Evolutionary conservation across 2,113 vertebrate species (phyloP), one percentile per base, ranked within the genome.

Genomic region (Apodemus sylvaticus): DNA sequence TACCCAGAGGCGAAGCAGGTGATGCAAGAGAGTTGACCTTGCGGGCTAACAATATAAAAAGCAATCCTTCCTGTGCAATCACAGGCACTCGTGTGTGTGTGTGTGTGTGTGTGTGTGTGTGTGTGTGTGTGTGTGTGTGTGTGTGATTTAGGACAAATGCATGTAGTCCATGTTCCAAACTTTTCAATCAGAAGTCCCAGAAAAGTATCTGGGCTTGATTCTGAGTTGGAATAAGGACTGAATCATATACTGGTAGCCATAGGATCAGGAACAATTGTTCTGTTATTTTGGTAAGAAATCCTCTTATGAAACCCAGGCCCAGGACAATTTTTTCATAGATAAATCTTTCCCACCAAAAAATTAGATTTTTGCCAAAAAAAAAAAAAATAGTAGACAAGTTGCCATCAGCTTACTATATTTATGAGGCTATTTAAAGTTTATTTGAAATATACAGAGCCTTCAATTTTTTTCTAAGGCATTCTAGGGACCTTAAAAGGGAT

Each of bases 301-400:
- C 92, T 93, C 94, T 83, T 95, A 85, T 85, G 83, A 98, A 97
- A 97, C 70, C 85, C 66, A 68, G 13, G 34, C 31, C 76, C 62
- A 74, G 36, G 70, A 96, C 96, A 98, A 95, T 79, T 96, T 94
- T 94, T 86, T 95, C 95, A 97, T 93, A 95, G 97, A 93, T 97
- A 91, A 96, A 97, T 97, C 96, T 97, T 98, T 93, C 39, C 71
- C 86, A 92, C 1, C 82, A 93, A 97, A 98, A 45, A 81, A 96
- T 95, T 97, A 76, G 73, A 86, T 91, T 76, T 96, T 74, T 97
- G 91, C 86, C 78, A 97, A 97, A 91, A 97, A 89, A 79, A n/a
- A n/a, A n/a, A n/a, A n/a, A n/a, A n/a, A n/a, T n/a, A 7, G 66
- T 88, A 85, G 58, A 96, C 71, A 76, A 93, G 78, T 51, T 89